Conservation (phyloP, 2,113 vertebrate genomes). For the Muscicapa adusta region DNA sequence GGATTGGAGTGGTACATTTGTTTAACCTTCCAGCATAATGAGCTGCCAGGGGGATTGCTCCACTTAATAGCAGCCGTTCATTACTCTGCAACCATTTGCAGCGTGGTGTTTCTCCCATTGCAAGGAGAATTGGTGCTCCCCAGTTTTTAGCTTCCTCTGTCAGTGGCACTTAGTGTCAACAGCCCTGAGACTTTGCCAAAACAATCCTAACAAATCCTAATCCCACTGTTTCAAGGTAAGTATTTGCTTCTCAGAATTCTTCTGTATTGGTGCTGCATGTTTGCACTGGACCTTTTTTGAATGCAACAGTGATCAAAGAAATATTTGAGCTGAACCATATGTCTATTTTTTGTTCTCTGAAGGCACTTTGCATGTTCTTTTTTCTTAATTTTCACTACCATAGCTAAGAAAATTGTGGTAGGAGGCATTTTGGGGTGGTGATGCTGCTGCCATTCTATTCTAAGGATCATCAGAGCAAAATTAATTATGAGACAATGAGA, state of each 20-base stretch:
- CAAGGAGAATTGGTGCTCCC: conserved; percentile 50
- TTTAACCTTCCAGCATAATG: conserved; percentile 70
- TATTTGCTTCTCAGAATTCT: conserved; percentile 64
- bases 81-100: conserved; percentile 68
- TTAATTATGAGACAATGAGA: conserved; percentile 25
- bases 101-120: conserved; percentile 45
- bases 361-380: conserved; percentile 52
- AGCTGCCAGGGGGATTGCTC: conserved; percentile 68
- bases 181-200: conserved; percentile 63
- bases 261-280: conserved; percentile 66
- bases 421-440: conserved; percentile 11
- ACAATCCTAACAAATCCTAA: conserved; percentile 65
- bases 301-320: conserved; percentile 46
- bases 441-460: conserved; percentile 10
- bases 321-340: conserved; percentile 14
- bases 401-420: conserved; percentile 17
- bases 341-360: conserved; percentile 18
- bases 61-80: conserved; percentile 63
- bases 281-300: conserved; percentile 44
- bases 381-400: conserved; percentile 14
- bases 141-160: conserved; percentile 48
- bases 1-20: conserved; percentile 67
- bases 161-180: conserved; percentile 58
- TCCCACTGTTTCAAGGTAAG: conserved; percentile 63
- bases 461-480: conserved; percentile 39